phyloP scores from a whole-genome alignment of 2,113 vertebrate species.

The Neotragus moschatus region DNA sequence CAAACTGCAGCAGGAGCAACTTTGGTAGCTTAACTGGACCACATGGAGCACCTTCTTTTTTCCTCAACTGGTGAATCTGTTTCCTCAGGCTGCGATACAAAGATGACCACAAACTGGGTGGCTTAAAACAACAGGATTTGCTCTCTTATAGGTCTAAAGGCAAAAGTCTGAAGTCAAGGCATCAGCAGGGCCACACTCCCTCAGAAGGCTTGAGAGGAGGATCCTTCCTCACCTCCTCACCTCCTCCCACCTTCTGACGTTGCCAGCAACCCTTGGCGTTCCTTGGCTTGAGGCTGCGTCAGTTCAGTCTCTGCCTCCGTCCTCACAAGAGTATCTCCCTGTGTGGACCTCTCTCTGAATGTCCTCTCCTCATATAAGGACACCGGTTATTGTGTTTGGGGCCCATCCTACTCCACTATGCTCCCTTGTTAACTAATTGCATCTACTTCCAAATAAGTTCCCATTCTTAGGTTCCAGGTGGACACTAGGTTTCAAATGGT shows the following conservation, averaged over 20 bases:
- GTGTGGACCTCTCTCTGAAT: too few relatives aligned
- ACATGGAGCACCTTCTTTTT: not conserved
- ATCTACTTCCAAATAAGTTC: not conserved
- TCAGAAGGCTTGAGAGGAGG: not conserved
- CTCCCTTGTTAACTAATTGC: not conserved
- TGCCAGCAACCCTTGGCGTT: not conserved
- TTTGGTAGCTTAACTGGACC: not conserved
- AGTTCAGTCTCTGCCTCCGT: not conserved
- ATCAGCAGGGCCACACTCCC: rapidly evolving
- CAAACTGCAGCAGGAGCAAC: not conserved
- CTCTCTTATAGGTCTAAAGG: not conserved
- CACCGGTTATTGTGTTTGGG: not conserved
- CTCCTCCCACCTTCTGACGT: not conserved
- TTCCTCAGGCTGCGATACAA: not conserved
- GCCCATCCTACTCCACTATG: not conserved
- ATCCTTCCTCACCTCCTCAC: too few relatives aligned
- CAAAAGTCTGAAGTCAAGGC: not conserved
- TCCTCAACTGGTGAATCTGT: not conserved
- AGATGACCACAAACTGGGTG: not conserved
- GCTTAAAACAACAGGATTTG: not conserved
- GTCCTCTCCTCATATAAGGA: not conserved
- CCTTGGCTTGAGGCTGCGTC: not conserved
- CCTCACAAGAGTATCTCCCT: not conserved
- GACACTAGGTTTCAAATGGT: not conserved
- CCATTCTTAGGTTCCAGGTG: not conserved